These are phyloP conservation scores for Ibycter americanus DNA, from an alignment of 2,797 vertebrate species.

Conservation along the genomic window DNA sequence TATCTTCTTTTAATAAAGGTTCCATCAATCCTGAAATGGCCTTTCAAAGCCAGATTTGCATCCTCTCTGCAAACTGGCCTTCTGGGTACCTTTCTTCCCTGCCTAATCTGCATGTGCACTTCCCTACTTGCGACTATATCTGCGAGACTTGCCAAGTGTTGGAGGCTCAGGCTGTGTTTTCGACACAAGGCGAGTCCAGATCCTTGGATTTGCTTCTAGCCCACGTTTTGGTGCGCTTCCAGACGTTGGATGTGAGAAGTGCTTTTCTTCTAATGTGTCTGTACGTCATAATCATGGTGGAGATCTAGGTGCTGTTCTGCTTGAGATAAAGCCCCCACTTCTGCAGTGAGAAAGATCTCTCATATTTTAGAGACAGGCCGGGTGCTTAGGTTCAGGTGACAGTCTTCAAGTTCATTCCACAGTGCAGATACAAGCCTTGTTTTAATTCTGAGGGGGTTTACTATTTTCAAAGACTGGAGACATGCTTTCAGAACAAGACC, in stretches of 20 bases:
- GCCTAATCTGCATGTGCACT: background rate
- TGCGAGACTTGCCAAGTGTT: background rate
- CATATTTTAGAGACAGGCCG: background rate
- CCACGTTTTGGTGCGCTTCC: background rate
- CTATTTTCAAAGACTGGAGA: background rate
- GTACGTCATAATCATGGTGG: accelerated
- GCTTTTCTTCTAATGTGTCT: background rate
- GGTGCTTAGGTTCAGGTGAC: background rate
- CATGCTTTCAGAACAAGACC: background rate
- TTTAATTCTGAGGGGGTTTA: background rate
- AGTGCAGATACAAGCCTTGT: background rate
- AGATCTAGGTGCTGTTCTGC: background rate
- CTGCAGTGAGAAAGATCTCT: background rate
- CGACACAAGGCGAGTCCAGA: background rate
- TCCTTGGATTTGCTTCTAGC: background rate
- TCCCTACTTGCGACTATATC: background rate
- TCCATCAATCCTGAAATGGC: background rate
- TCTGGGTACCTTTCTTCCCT: background rate
- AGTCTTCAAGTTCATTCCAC: background rate
- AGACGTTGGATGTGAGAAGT: accelerated
- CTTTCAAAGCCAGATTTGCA: background rate
- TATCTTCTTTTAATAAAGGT: background rate
- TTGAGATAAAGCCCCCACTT: background rate
- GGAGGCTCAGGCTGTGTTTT: background rate
- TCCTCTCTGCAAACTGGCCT: background rate